Evolutionary conservation across 1,140 invertebrate genomes (phyloP).

Genomic region (Pollicipes pollicipes): DNA sequence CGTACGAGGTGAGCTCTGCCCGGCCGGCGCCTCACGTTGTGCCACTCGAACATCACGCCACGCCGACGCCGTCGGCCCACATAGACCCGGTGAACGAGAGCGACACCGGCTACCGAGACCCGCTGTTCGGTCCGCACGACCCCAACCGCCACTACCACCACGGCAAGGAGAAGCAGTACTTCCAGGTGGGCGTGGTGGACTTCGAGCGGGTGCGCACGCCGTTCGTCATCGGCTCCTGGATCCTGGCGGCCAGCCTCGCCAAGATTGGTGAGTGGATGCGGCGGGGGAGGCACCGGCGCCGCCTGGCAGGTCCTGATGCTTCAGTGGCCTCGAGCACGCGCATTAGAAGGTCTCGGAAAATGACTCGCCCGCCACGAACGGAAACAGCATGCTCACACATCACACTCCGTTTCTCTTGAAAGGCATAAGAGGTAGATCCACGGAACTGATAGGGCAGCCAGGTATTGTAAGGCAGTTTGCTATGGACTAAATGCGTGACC

Average conservation of each 20-base stretch:
- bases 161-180: slow-evolving; percentile 29
- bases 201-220: slow-evolving; percentile 75
- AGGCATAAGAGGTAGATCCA: no score
- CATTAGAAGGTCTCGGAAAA: no score
- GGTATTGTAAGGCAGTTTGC: no score
- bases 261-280: slow-evolving; percentile 61
- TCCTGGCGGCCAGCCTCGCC: slow-evolving; percentile 77
- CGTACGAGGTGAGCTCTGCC: background rate
- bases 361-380: no score
- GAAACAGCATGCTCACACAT: no score
- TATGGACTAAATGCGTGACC: no score
- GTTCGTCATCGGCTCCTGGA: slow-evolving; percentile 85
- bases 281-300: no score
- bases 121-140: slow-evolving; percentile 4
- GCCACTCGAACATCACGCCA: background rate
- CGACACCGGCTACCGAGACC: background rate
- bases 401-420: no score
- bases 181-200: slow-evolving; percentile 60
- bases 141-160: background rate
- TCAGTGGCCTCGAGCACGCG: no score
- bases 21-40: background rate
- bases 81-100: background rate
- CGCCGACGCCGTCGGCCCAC: background rate
- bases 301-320: no score
- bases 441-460: no score